These are phyloP conservation scores for Centropristis striata DNA, from an alignment of 2,113 vertebrate species.

Conservation along the genomic window DNA sequence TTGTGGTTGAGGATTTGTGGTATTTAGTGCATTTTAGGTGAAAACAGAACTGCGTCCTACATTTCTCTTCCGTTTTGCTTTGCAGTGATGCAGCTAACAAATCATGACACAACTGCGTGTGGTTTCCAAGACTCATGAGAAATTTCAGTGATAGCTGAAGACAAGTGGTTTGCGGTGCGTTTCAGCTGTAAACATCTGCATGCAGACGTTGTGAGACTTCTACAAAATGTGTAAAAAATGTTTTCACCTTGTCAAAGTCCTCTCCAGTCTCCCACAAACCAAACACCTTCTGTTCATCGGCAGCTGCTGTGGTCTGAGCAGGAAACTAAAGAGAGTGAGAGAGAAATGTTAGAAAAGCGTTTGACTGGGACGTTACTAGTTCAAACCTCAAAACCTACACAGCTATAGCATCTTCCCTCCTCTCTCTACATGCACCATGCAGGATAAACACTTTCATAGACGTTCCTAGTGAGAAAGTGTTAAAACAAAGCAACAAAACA, in stretches of 20 bases:
- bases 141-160: background rate
- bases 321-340: conserved; percentile 88
- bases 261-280: conserved; percentile 96
- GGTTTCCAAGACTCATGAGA: background rate
- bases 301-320: conserved; percentile 91
- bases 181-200: background rate
- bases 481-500: background rate
- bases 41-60: background rate
- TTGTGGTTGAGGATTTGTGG: too few relatives aligned
- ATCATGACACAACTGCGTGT: background rate
- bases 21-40: too few relatives aligned
- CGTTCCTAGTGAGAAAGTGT: too few relatives aligned
- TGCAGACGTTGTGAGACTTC: background rate
- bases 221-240: background rate
- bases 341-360: conserved; percentile 1
- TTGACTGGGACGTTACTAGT: background rate
- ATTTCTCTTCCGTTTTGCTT: background rate
- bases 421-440: background rate
- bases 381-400: background rate
- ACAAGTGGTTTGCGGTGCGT: background rate
- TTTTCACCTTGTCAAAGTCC: conserved; percentile 91
- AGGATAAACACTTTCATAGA: background rate
- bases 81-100: too few relatives aligned
- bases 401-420: background rate
- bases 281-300: conserved; percentile 97